Evolutionary conservation across 1,140 invertebrate genomes (phyloP), one percentile per base, ranked within the genome.

Genomic region (Parapsyche elsis): DNA sequence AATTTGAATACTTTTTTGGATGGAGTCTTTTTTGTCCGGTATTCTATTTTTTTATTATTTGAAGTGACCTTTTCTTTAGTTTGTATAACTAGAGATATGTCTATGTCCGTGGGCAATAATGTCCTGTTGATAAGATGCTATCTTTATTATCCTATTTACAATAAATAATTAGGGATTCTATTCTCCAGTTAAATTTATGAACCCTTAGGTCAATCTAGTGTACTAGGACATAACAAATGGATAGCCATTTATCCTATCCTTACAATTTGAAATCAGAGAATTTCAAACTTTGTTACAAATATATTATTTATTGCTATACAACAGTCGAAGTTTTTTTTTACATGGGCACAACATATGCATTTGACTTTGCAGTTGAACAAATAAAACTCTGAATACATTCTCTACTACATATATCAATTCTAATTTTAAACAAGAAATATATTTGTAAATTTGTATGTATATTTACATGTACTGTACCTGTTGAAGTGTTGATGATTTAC

Each of bases 91-190:
- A 75, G 24, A 75, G 14, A 75, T 49, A 2, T 38, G 46, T 57
- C 46, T 46, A 0, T 26, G 24, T 75, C 73, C 12, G 2, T 26
- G n/a, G 53, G 78, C 77, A 79, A 81, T 75, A 49, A 74, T 76
- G 77, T 79, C 71, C 14, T 21, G 21, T 24, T 14, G 46, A 26
- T 71, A 24, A 76, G 80, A 81, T 81, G 49, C 14, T 53, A 81
- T 81, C 80, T 81, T 81, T 79, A 79, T 81, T 74, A 71, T 49
- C 76, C 30, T 70, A 75, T 79, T 81, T 79, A 81, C 77, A 70
- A 79, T 81, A 79, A 81, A 81, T 81, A 81, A 81, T 81, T 81
- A 79, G 77, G 80, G 71, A 46, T 74, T 49, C 70, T 67, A 23
- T 21, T 81, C 79, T 75, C 12, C 19, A 21, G 4, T 24, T 14